Evolutionary conservation across 2,113 vertebrate genomes (phyloP).

Genomic region (Otolemur garnettii): DNA sequence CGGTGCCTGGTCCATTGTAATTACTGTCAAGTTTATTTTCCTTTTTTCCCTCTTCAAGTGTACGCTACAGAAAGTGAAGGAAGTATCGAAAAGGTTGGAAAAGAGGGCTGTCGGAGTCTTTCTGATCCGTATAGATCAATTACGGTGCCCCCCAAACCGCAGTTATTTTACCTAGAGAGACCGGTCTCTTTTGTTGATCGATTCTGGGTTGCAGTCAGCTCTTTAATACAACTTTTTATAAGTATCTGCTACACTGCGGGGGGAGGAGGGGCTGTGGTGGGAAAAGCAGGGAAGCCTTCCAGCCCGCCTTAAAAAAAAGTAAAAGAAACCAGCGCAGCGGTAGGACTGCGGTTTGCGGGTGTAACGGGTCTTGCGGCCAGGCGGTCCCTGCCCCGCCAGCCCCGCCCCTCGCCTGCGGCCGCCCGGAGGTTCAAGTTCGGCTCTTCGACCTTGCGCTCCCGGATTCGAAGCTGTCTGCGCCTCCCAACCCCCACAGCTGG

Average conservation of each 20-base stretch:
- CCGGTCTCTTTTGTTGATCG: slow-evolving; percentile 50
- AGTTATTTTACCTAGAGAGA: slow-evolving; percentile 38
- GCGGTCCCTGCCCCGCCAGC: neutral
- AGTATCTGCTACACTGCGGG: neutral
- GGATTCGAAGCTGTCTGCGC: neutral
- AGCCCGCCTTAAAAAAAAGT: neutral
- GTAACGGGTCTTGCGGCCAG: neutral
- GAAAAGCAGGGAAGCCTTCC: neutral
- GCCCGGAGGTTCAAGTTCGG: slow-evolving; percentile 56
- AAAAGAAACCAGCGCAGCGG: neutral
- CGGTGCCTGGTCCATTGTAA: neutral
- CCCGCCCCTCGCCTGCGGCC: neutral
- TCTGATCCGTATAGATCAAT: neutral
- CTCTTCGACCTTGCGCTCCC: neutral
- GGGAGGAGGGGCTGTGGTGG: neutral
- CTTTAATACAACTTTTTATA: slow-evolving; percentile 65
- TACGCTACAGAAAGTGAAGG: neutral
- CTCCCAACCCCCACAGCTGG: too few relatives aligned
- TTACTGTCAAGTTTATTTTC: neutral
- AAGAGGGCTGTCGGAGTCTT: neutral
- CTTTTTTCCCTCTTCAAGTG: neutral
- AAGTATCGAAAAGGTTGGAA: neutral
- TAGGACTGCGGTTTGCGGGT: neutral
- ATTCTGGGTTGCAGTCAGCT: slow-evolving; percentile 39
- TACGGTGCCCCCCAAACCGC: neutral